Percentiles rank a stretch among this genome's conserved stretches.
Evolutionary conservation across 2,888 invertebrate species (phyloP).

Genomic region (Punctoribates punctum): DNA sequence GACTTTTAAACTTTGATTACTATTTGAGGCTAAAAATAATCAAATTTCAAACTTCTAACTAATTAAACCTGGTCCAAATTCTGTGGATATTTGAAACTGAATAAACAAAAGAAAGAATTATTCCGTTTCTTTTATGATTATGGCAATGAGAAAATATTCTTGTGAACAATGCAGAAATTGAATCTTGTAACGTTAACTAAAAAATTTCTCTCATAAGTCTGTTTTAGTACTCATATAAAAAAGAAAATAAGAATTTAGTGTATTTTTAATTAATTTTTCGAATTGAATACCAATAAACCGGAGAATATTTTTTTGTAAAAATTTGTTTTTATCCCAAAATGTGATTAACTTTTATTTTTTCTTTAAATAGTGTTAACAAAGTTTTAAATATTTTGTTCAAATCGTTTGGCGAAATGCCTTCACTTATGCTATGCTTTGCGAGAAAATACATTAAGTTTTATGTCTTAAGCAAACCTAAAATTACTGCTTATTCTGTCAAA

Average conservation of each 20-base stretch:
- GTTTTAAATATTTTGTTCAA: background rate
- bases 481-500: slow-evolving; percentile 34
- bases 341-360: background rate
- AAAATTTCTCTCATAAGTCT: too few species aligned
- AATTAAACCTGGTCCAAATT: too few species aligned
- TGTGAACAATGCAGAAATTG: too few species aligned
- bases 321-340: background rate
- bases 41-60: too few species aligned
- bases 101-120: too few species aligned
- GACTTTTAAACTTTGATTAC: too few species aligned
- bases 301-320: background rate
- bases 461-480: slow-evolving; percentile 18
- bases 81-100: too few species aligned
- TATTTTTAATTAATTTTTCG: background rate
- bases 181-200: too few species aligned
- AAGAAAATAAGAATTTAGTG: background rate
- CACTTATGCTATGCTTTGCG: background rate
- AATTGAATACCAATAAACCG: background rate
- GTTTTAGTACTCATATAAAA: background rate
- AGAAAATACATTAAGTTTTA: slow-evolving; percentile 19
- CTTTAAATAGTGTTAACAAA: background rate
- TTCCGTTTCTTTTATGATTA: too few species aligned
- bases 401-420: slow-evolving; percentile 34
- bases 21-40: too few species aligned
- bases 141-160: too few species aligned